These are phyloP conservation scores for Halichoeres trimaculatus DNA, from an alignment of 2,113 vertebrate genomes.

Conservation along the genomic window DNA sequence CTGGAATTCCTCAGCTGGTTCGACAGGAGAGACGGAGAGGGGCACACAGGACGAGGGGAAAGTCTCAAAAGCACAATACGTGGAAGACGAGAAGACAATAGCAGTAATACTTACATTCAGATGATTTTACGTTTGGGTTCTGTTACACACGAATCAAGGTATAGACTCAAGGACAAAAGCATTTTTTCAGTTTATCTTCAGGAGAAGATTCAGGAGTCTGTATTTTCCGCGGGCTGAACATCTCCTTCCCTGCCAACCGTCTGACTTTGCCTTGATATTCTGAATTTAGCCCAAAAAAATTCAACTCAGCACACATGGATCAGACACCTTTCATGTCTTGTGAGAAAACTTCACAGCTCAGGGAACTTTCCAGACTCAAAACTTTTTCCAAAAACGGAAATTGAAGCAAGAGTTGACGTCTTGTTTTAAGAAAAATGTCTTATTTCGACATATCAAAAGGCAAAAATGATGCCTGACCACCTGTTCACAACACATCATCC, in stretches of 20 bases:
- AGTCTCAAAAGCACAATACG: constrained; percentile 24
- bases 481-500: not conserved
- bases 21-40: constrained; percentile 51
- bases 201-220: constrained; percentile 2
- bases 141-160: too few species aligned
- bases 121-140: too few species aligned
- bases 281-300: constrained; percentile 8
- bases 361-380: constrained; percentile 20
- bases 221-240: constrained; percentile 23
- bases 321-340: constrained; percentile 29
- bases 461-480: too few species aligned
- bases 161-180: not conserved
- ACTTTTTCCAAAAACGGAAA: constrained; percentile 5
- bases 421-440: too few species aligned
- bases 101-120: not conserved
- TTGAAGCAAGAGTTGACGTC: too few species aligned
- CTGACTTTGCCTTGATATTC: constrained; percentile 24
- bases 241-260: constrained; percentile 11
- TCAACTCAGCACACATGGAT: constrained; percentile 18
- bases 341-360: constrained; percentile 24
- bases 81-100: constrained; percentile 38
- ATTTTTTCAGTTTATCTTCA: not conserved
- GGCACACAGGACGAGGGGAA: constrained; percentile 9
- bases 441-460: not conserved
- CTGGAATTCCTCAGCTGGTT: constrained; percentile 65